Evolutionary conservation across 2,113 vertebrate genomes (phyloP), one percentile per base, ranked within the genome.

Genomic region (Toxotes jaculatrix): DNA sequence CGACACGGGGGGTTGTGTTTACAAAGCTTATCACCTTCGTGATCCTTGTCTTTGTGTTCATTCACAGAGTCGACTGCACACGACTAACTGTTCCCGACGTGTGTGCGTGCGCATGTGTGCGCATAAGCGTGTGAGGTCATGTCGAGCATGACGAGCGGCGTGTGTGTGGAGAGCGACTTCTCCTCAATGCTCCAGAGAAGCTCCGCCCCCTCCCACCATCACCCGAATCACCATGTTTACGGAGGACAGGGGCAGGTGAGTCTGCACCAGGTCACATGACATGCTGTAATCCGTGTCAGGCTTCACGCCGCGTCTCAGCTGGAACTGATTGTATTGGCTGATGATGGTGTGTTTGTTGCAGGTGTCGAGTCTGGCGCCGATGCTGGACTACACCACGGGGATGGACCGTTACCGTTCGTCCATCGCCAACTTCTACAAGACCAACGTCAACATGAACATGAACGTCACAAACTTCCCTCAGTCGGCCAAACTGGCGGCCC

Each of bases 351-450:
- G 12, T 61, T 6, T 77, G 53, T 93, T 94, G 87, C 96, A 96
- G 94, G 94, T 93, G 71, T 91, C 91, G 0, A 56, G 89, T 0
- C 65, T 94, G 56, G 75, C 87, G 0, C 92, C 91, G n/a, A 96
- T 98, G 91, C 90, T 97, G 95, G 97, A 98, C 95, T 98, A 98
- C 96, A 96, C 95, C 87, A 95, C 97, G 3, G 97, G 98, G 93
- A 97, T 98, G 96, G 97, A 98, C 92, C 95, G 97, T 13, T 98
- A 97, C 90, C 96, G 97, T 77, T 97, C 97, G 21, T 98, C 97
- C 80, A 97, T 98, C 43, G 97, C 97, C 86, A 96, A 91, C 87
- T 97, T 98, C 96, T 97, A 98, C 93, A 97, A 98, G 93, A 97
- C 95, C 88, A 95, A 96, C 90, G 96, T 96, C 85, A 96, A 96